phyloP scores from a whole-genome alignment of 2,113 vertebrate species.

The Ivindomyrus marchei region DNA sequence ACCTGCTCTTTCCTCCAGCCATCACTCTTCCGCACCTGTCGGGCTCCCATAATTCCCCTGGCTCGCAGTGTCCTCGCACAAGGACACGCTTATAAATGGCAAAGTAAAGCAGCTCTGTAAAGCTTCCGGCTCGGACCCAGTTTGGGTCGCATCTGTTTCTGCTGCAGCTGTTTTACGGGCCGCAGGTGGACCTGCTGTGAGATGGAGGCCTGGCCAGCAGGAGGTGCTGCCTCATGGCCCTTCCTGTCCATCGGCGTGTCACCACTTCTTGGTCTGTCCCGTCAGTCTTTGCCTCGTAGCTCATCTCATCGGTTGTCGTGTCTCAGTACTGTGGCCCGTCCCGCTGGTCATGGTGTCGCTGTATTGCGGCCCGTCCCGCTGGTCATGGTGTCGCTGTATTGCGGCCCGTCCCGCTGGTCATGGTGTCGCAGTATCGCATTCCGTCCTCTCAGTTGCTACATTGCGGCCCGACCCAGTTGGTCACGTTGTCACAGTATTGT shows the following conservation, averaged over 20 bases:
- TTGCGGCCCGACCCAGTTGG: too few relatives aligned
- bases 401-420: too few relatives aligned
- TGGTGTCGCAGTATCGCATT: too few relatives aligned
- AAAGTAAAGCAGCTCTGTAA: not conserved
- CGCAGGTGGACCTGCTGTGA: not conserved
- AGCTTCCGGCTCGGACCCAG: not conserved
- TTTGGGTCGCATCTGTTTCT: not conserved
- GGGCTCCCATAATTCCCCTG: constrained; percentile 1
- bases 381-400: too few relatives aligned
- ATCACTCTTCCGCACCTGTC: not conserved
- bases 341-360: too few relatives aligned
- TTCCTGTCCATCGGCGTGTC: not conserved
- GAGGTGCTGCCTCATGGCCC: not conserved
- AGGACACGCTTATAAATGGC: not conserved
- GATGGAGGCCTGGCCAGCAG: not conserved
- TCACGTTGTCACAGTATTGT: too few relatives aligned
- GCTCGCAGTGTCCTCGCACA: not conserved
- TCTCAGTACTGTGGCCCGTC: too few relatives aligned
- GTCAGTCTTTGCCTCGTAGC: too few relatives aligned
- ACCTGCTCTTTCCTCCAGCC: not conserved
- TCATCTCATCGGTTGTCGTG: too few relatives aligned
- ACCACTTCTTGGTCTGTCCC: too few relatives aligned
- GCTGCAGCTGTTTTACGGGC: not conserved
- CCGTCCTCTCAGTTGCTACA: too few relatives aligned
- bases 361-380: too few relatives aligned